Base-by-base conservation (phyloP, 2,888 invertebrate species). In the Cenopis cana region DNA sequence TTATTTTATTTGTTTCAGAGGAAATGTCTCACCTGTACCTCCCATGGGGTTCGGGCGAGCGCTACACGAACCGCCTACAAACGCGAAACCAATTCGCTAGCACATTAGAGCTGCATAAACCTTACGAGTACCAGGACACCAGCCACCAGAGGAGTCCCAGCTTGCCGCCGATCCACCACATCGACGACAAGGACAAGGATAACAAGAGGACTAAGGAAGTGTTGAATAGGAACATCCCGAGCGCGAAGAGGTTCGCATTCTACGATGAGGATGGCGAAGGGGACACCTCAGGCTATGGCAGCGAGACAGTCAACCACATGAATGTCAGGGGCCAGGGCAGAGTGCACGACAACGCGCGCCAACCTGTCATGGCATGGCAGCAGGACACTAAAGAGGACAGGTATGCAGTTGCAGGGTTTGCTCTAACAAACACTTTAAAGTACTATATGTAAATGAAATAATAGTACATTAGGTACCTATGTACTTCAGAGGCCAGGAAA, bases 261-360 rank as follows among this genome's bases (percentile, higher is more conserved):
- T 93, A 90, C 76, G 92, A 93, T 79, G 93, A 93, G 79, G 92
- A 94, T 76, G 94, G 93, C 66, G 96, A 96, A 81, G 96, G 96
- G 49, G 97, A 97, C 81, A 97, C 97, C 68, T 97, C 97, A 38
- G 97, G 97, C 49, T 97, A 97, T 88, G 96, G 97, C 61, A 97
- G 97, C 84, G 97, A 97, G 83, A 96, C 96, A 60, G 88, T 95
- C 12, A 94, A 95, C 81, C 94, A 95, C 73, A 94, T 88, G 84
- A 88, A 88, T 66, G 76, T 76, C 52, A 85, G 84, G 76, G 82
- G 80, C 74, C 85, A 82, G 69, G 85, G 82, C 73, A 79, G 82
- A 29, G 76, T 87, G 55, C 83, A 85, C 52, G 86, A 86, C 68
- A 79, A 73, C 71, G 78, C 81, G 60, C 81, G 79, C 56, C 87